Evolutionary conservation across 37 sponge, comb jelly and placozoan genomes (phyloP).

Genomic region (Aphrocallistes beatrix): DNA sequence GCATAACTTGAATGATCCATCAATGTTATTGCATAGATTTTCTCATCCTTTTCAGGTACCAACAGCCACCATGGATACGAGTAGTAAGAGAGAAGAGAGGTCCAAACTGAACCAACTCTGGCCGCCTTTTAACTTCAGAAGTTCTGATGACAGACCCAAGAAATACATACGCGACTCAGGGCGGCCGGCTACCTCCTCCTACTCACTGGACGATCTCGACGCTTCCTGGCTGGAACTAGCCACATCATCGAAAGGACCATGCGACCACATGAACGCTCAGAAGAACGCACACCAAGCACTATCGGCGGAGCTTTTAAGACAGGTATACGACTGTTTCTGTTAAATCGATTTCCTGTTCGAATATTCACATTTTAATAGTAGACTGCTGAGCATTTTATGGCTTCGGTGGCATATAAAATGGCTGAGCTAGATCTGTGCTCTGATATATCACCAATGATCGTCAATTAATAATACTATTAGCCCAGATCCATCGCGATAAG

Average conservation of each 20-base stretch:
- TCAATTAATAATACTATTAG: too few species aligned
- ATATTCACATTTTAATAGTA: too few species aligned
- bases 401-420: too few species aligned
- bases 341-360: too few species aligned
- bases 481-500: too few species aligned
- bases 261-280: neutral
- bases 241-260: constrained; percentile 40
- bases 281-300: neutral
- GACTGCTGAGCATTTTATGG: too few species aligned
- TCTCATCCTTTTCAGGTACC: neutral
- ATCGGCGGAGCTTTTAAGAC: neutral
- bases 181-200: neutral
- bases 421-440: too few species aligned
- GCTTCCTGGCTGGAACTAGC: constrained; percentile 60
- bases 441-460: too few species aligned
- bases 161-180: neutral
- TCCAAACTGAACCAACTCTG: neutral
- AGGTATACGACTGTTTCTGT: neutral
- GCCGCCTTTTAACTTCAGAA: neutral
- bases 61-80: neutral
- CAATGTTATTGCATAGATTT: too few species aligned
- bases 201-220: constrained; percentile 64
- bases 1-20: too few species aligned
- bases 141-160: neutral
- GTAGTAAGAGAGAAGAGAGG: neutral